These are phyloP conservation scores for Sebastes goodei DNA, from an alignment of 2,797 vertebrate species.

Conservation along the genomic window DNA sequence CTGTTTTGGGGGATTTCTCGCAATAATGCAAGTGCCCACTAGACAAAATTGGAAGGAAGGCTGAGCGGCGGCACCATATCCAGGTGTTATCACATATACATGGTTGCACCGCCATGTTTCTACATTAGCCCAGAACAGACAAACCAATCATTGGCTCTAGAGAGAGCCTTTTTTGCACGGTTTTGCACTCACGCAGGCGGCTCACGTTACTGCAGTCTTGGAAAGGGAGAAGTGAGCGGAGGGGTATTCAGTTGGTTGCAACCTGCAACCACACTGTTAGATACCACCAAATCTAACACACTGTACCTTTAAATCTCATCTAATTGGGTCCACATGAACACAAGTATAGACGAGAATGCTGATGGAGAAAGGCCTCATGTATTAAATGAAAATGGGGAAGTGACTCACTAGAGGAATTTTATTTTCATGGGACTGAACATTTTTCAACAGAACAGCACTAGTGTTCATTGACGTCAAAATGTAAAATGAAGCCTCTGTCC, in stretches of 20 bases:
- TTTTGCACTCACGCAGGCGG: too few relatives aligned
- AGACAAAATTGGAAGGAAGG: too few relatives aligned
- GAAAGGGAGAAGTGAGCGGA: background rate
- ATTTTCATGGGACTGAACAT: background rate
- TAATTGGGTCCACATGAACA: background rate
- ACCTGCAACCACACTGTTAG: background rate
- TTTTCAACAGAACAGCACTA: background rate
- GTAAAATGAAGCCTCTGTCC: conserved; percentile 45
- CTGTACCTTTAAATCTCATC: background rate
- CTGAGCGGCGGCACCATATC: too few relatives aligned
- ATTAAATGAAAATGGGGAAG: background rate
- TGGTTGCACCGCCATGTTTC: too few relatives aligned
- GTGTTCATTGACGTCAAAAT: conserved; percentile 49
- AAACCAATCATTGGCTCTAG: too few relatives aligned
- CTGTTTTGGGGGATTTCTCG: too few relatives aligned
- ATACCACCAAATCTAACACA: background rate
- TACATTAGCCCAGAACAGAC: too few relatives aligned
- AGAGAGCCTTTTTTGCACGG: too few relatives aligned
- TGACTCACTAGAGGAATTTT: background rate
- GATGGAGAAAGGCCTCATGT: background rate
- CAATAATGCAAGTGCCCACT: too few relatives aligned
- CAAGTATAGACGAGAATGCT: background rate
- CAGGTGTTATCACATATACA: too few relatives aligned
- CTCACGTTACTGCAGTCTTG: too few relatives aligned
- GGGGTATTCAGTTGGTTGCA: too few relatives aligned